Percentiles rank a stretch among this genome's conserved stretches.
These are phyloP conservation scores for Ciona savignyi DNA, from an alignment of 23 tunicate genomes.

Conservation along the genomic window DNA sequence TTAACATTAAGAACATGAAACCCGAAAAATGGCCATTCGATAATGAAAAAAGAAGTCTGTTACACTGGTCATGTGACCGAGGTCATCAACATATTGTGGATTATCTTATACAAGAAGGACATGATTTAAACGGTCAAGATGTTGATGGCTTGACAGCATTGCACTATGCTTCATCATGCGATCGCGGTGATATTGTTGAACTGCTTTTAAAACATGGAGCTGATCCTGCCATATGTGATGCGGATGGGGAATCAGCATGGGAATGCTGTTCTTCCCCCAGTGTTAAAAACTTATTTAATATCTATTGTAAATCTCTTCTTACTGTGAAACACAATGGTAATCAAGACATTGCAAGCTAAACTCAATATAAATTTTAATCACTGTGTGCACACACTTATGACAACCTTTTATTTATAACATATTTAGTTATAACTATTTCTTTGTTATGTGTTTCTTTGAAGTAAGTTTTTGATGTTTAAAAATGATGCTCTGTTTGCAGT, in stretches of 20 bases:
- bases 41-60: slow-evolving; percentile 38
- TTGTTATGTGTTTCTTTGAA: no score
- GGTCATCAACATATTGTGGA: slow-evolving; percentile 42
- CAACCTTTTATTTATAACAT: no score
- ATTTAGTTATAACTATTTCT: no score
- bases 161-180: slow-evolving; percentile 71
- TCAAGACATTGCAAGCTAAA: no score
- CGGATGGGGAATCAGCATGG: slow-evolving; percentile 41
- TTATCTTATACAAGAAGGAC: slow-evolving; percentile 31
- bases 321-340: no score
- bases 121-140: slow-evolving; percentile 43
- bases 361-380: no score
- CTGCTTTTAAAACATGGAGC: slow-evolving; percentile 30
- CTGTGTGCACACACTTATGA: no score
- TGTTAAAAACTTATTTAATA: background rate
- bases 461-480: no score
- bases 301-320: background rate
- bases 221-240: slow-evolving; percentile 16
- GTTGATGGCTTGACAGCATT: slow-evolving; percentile 45
- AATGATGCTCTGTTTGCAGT: no score
- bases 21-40: slow-evolving; percentile 1
- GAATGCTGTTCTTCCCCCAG: slow-evolving; percentile 22
- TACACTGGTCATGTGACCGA: slow-evolving; percentile 89
- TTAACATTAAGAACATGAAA: slow-evolving; percentile 9
- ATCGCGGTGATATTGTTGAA: slow-evolving; percentile 19